phyloP scores from a whole-genome alignment of 2,888 invertebrate genomes.

The Heliconius sara region DNA sequence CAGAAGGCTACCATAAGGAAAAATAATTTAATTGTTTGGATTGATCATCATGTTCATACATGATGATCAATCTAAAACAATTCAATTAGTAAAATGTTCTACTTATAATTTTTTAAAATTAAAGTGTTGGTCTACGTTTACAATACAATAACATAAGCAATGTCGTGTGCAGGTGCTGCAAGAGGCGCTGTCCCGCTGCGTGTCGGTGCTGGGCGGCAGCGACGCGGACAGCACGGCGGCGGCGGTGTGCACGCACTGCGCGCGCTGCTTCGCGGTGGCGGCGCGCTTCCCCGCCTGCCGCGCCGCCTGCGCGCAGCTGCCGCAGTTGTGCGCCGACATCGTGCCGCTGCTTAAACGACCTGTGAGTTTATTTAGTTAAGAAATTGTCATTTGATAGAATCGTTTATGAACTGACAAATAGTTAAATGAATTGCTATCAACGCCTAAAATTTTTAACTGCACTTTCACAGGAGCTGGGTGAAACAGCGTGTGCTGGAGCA shows the following conservation, averaged over 20 bases:
- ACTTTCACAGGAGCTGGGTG: conserved; percentile 88
- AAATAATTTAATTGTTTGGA: no score
- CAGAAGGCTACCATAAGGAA: no score
- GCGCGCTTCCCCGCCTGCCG: conserved; percentile 96
- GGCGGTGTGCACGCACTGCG: conserved; percentile 95
- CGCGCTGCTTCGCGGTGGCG: conserved; percentile 97
- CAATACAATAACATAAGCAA: no score
- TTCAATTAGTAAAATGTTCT: no score
- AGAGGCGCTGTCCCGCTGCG: conserved; percentile 97
- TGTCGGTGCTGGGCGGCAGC: conserved; percentile 93
- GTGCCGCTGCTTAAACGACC: conserved; percentile 67
- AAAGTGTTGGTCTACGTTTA: no score
- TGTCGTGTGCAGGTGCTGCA: conserved; percentile 85
- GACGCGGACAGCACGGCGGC: conserved; percentile 91
- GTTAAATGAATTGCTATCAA: no score
- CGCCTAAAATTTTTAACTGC: no score
- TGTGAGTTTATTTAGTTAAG: conserved; percentile 49
- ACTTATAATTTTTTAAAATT: no score
- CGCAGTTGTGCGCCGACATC: conserved; percentile 92
- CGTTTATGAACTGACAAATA: no score
- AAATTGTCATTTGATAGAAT: no score
- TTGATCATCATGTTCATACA: no score
- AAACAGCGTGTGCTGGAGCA: conserved; percentile 91
- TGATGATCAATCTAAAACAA: no score
- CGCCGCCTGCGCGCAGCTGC: conserved; percentile 92